Evolutionary conservation across 2,888 invertebrate genomes (phyloP), one percentile per base, ranked within the genome.

Genomic region (Phytoseiulus persimilis): DNA sequence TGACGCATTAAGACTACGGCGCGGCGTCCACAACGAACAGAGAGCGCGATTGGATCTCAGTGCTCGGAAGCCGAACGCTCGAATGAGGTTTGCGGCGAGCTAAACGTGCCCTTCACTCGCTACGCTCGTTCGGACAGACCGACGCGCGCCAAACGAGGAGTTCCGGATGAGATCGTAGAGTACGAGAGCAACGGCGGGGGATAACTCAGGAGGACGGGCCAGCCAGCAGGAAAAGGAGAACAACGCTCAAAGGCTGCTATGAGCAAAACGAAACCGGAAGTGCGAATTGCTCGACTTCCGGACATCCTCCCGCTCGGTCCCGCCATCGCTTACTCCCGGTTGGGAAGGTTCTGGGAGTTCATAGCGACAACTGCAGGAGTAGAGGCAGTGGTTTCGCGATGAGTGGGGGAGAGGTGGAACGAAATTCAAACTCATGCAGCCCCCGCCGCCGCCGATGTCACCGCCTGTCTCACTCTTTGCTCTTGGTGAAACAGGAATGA

Each of bases 251-350:
- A 87, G 33, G 39, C 32, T 39, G 87, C 39, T 23, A 87, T 39
- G 87, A 33, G 87, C 87, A 87, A 87, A 87, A 45, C 45, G 87
- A 87, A 87, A 87, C 87, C 87, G 87, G 87, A 87, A 87, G 23
- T 23, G 31, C 33, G 87, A 87, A 87, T 33, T 87, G 87, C 87
- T 87, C 87, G 87, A 33, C 87, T 87, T 87, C 87, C 87, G 87
- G 65, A 65, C 65, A 32, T 33, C 33, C 87, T 33, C 3, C 33
- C n/a, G 84, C 84, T n/a, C 28, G 84, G 32, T 83, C 6, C 23
- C 83, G 31, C 83, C 2, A 31, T 83, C 83, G 83, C 83, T 83
- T 33, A 32, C 23, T 83, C 83, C 31, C 83, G 31, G 6, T 33
- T 65, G 65, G 28, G 18, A 65, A 65, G 65, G 65, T 65, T 65